These are phyloP conservation scores for Halocaridina rubra DNA, from an alignment of 2,888 invertebrate species.

Conservation along the genomic window DNA sequence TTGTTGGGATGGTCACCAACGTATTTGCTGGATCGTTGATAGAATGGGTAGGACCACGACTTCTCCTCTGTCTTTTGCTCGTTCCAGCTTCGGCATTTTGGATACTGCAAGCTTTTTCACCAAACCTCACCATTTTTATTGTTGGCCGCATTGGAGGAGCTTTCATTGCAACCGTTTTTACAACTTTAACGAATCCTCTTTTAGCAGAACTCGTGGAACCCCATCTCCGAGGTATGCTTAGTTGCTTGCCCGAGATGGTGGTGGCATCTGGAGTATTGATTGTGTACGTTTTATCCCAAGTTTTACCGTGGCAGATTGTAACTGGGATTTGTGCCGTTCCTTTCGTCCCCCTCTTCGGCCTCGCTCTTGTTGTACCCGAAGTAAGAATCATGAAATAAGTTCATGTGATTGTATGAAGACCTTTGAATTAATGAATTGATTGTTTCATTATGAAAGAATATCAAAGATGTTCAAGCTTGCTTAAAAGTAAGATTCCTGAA, in stretches of 20 bases:
- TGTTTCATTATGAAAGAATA: not conserved
- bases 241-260: conserved; percentile 78
- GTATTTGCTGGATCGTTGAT: conserved; percentile 31
- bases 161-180: conserved; percentile 17
- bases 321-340: conserved; percentile 76
- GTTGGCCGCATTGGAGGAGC: conserved; percentile 34
- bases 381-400: too few species aligned
- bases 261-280: conserved; percentile 78
- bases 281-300: conserved; percentile 71
- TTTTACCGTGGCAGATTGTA: conserved; percentile 75
- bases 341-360: conserved; percentile 74
- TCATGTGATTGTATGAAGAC: too few species aligned
- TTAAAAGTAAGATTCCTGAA: not conserved
- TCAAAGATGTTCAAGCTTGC: not conserved
- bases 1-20: conserved; percentile 34
- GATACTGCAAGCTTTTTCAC: conserved; percentile 43
- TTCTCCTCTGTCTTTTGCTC: conserved; percentile 25
- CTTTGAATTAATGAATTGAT: too few species aligned
- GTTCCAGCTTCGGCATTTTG: conserved; percentile 37
- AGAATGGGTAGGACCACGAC: conserved; percentile 47
- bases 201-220: conserved; percentile 75
- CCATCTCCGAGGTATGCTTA: conserved; percentile 80
- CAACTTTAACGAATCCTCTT: conserved; percentile 39
- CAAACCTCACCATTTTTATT: conserved; percentile 27
- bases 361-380: conserved; percentile 77